Evolutionary conservation across 2,797 vertebrate species (phyloP), one percentile per base, ranked within the genome.

Genomic region (Pipistrellus kuhlii): DNA sequence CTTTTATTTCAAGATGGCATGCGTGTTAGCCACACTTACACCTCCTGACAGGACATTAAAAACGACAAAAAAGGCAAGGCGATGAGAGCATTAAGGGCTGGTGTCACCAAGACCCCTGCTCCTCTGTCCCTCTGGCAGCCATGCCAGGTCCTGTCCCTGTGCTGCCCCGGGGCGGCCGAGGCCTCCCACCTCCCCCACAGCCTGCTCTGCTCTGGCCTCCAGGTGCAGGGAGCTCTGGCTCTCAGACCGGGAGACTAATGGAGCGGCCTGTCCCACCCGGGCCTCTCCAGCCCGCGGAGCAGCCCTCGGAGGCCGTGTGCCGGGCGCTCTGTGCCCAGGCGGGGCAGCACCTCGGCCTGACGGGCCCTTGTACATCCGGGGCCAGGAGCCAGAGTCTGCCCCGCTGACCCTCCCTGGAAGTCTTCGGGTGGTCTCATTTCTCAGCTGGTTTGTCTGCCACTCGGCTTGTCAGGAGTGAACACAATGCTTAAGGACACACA

Each of bases 141-240:
- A 6, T 0, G 35, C 35, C 51, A 25, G 4, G 76, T 78, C 30
- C 30, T 6, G 15, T 5, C 41, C 12, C 0, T 0, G 21, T 15
- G 6, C 23, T 8, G 55, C 35, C 35, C 69, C 85, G 44, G 14
- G 8, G 3, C 1, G 11, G 57, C 48, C 1, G 11, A 21, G 35
- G 51, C 27, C 48, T 11, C 46, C 76, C 30, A 35, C 44, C 9
- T 25, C 13, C 32, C 71, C 13, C 46, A 21, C 18, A n/a, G 57
- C 15, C 35, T 2, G 1, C 25, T 15, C 55, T 9, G 38, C 62
- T 32, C 3, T 30, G 12, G 35, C 62, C 35, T 32, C 44, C 10
- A 44, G 57, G 59, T 41, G 44, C 38, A 10, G 38, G 20, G 6
- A 7, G 17, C n/a, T 30, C 18, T 32, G 44, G 66, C 32, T 2